A percentile compares a stretch with the other conserved stretches of the same genome.
These are phyloP conservation scores for Microcebus griseorufus DNA, from an alignment of 2,113 vertebrate species.

Conservation along the genomic window DNA sequence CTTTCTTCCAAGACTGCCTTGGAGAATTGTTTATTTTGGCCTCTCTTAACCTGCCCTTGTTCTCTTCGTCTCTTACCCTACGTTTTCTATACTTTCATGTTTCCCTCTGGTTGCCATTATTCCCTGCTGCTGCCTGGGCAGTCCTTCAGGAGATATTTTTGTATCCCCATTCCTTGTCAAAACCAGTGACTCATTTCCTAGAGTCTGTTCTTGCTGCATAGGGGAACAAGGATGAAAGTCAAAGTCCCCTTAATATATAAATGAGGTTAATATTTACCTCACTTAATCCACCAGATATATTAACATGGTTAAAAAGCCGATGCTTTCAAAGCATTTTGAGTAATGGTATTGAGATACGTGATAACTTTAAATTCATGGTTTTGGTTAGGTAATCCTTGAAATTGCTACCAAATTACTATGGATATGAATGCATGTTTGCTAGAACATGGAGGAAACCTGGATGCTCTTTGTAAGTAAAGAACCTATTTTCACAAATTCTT, in stretches of 20 bases:
- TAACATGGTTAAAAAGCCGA: neutral
- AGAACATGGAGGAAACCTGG: neutral
- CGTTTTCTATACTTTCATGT: rapidly evolving
- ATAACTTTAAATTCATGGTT: neutral
- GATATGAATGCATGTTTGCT: neutral
- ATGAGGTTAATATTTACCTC: neutral
- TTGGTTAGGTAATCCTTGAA: neutral
- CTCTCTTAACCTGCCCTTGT: neutral
- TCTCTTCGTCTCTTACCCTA: neutral
- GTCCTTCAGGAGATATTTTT: neutral
- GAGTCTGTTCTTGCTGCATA: neutral
- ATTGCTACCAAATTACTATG: neutral
- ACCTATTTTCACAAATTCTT: neutral
- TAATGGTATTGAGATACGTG: too few species aligned
- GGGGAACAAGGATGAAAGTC: neutral
- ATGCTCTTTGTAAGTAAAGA: neutral
- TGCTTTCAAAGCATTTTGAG: neutral
- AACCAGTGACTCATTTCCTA: neutral
- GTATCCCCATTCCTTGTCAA: neutral
- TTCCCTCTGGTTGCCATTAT: too few species aligned
- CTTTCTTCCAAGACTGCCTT: neutral
- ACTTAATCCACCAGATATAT: neutral
- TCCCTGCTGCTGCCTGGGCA: rapidly evolving
- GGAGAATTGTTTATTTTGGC: neutral
- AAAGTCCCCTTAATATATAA: neutral